phyloP scores from a whole-genome alignment of 2,888 invertebrate species.

The Phytoseiulus persimilis region DNA sequence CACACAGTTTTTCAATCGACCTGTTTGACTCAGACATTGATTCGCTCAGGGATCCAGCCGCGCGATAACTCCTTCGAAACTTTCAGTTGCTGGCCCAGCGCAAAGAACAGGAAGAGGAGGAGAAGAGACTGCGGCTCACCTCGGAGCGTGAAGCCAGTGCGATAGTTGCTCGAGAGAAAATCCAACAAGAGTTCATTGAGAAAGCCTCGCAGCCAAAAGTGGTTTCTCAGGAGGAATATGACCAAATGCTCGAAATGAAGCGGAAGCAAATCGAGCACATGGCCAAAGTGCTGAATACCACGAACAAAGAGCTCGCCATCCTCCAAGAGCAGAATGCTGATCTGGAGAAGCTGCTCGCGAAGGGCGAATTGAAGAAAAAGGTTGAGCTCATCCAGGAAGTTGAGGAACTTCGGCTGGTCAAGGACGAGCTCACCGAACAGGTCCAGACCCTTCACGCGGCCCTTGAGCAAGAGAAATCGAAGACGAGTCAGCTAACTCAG shows the following conservation, averaged over 20 bases:
- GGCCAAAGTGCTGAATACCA: slow-evolving; percentile 21
- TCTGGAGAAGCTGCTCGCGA: slow-evolving; percentile 12
- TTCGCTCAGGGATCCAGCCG: too few species aligned
- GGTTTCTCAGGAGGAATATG: slow-evolving; percentile 21
- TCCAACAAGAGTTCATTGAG: slow-evolving; percentile 1
- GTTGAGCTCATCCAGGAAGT: slow-evolving; percentile 29
- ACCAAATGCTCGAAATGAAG: slow-evolving; percentile 35
- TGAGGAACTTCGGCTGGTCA: not conserved
- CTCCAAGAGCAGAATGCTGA: slow-evolving; percentile 37
- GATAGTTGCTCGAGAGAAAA: not conserved
- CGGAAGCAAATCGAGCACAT: slow-evolving; percentile 32
- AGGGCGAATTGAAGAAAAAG: slow-evolving; percentile 27
- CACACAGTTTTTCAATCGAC: too few species aligned
- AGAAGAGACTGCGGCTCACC: not conserved
- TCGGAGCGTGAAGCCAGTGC: slow-evolving; percentile 16
- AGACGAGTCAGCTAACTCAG: not conserved
- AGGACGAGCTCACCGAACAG: slow-evolving; percentile 26
- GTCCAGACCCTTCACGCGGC: not conserved
- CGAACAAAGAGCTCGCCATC: slow-evolving; percentile 23
- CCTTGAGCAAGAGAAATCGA: slow-evolving; percentile 12
- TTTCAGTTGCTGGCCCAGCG: slow-evolving; percentile 6
- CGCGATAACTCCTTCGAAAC: too few species aligned
- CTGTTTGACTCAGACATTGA: too few species aligned
- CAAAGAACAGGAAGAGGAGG: slow-evolving; percentile 6
- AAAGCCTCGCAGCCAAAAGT: not conserved